A percentile compares a stretch with the other conserved stretches of the same genome.
Evolutionary conservation across 1,140 invertebrate genomes (phyloP).

Genomic region (Drosophila yakuba): DNA sequence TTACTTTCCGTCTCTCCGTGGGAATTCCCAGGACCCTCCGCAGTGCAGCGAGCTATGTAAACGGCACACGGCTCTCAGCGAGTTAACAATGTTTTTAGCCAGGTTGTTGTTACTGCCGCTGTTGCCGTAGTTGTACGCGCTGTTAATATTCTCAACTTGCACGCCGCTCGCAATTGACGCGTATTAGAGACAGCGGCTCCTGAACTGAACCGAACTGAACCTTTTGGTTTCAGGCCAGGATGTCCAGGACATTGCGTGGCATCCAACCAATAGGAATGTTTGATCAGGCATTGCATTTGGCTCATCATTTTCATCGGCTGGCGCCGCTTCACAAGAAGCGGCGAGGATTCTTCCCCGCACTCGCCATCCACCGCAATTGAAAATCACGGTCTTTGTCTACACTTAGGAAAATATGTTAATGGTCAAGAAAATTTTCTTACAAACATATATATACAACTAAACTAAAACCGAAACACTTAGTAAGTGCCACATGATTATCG

Average conservation of each 20-base stretch:
- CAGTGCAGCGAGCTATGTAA: constrained; percentile 60
- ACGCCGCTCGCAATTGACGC: constrained; percentile 61
- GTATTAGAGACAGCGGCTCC: constrained; percentile 46
- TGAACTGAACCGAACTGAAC: background rate
- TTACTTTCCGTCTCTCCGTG: background rate
- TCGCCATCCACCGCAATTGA: constrained; percentile 37
- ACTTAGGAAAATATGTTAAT: constrained; percentile 4
- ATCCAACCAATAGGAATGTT: constrained; percentile 71
- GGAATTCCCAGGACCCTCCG: constrained; percentile 29
- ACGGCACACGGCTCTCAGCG: constrained; percentile 60
- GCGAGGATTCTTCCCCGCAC: constrained; percentile 4
- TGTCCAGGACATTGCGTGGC: constrained; percentile 9
- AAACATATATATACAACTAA: too few relatives aligned
- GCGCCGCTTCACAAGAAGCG: constrained; percentile 17
- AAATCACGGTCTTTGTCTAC: constrained; percentile 35
- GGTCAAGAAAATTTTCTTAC: background rate
- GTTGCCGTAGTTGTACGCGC: constrained; percentile 50
- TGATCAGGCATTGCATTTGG: constrained; percentile 75
- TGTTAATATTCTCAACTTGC: constrained; percentile 72
- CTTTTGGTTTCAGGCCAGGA: background rate
- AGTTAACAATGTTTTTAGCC: constrained; percentile 68
- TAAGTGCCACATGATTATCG: background rate
- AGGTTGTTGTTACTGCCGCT: constrained; percentile 28
- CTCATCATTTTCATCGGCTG: constrained; percentile 49
- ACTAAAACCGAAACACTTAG: too few relatives aligned